Conservation (phyloP, 2,888 invertebrate genomes). For the Callyntrura guangdongensis region DNA sequence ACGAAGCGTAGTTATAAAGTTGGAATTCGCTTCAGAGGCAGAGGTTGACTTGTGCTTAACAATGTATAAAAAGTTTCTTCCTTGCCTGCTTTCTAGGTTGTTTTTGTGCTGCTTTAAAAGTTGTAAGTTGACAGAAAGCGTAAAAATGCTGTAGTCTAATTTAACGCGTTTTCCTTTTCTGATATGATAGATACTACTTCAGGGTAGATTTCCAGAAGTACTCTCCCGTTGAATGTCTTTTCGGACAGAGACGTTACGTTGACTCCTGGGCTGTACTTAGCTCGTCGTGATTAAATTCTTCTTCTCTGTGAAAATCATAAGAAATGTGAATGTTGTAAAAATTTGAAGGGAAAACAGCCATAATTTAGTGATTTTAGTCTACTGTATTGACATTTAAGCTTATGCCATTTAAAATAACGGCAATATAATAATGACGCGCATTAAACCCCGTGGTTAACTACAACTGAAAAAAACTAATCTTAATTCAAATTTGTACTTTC, state of each 20-base stretch:
- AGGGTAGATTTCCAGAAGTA: slow-evolving; percentile 16
- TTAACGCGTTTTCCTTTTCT: slow-evolving; percentile 46
- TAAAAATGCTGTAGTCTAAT: slow-evolving; percentile 16
- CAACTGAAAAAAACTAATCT: no score
- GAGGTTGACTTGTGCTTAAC: slow-evolving; percentile 59
- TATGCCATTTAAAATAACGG: no score
- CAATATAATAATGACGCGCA: no score
- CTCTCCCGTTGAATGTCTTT: not conserved
- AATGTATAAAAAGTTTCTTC: slow-evolving; percentile 52
- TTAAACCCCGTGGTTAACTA: no score
- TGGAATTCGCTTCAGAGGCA: slow-evolving; percentile 55
- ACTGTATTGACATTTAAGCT: no score
- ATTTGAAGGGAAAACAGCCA: no score
- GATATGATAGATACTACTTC: slow-evolving; percentile 45
- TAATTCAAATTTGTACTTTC: no score
- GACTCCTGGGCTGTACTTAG: not conserved
- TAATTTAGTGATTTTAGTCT: no score
- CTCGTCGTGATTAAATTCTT: not conserved
- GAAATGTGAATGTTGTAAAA: not conserved
- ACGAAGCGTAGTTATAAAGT: slow-evolving; percentile 39
- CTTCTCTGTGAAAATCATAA: slow-evolving; percentile 23
- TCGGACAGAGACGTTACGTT: not conserved
- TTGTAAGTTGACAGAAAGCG: slow-evolving; percentile 49
- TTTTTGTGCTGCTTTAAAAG: slow-evolving; percentile 39
- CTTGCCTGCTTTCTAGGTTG: slow-evolving; percentile 57